Evolutionary conservation across 2,113 vertebrate species (phyloP).

Genomic region (Pica pica): DNA sequence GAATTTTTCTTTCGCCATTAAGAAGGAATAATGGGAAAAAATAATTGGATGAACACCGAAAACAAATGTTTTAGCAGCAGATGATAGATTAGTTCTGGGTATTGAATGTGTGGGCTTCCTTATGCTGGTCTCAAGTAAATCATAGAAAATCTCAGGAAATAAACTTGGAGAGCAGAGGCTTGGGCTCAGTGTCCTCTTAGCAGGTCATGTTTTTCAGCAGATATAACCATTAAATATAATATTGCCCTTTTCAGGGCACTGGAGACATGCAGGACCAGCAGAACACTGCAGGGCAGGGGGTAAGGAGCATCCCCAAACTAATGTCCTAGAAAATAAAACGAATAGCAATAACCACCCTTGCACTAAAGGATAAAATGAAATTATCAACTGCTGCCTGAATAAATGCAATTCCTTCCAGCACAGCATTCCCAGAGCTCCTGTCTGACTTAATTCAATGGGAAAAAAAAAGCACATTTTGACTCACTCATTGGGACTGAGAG

Average conservation of each 20-base stretch:
- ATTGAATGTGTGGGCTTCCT: background rate
- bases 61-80: background rate
- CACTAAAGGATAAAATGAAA: background rate
- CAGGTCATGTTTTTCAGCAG: background rate
- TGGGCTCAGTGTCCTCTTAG: accelerated
- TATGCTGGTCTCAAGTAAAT: background rate
- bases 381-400: background rate
- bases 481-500: accelerated
- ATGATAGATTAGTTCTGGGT: background rate
- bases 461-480: background rate
- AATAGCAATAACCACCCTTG: accelerated
- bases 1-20: background rate
- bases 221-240: background rate
- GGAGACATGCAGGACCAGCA: background rate
- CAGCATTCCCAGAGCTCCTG: background rate
- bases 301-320: background rate
- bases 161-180: background rate
- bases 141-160: background rate
- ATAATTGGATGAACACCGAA: background rate
- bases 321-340: accelerated
- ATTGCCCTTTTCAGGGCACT: background rate
- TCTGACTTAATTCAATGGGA: background rate
- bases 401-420: accelerated
- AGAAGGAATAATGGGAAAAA: background rate
- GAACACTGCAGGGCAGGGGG: background rate